A percentile compares a stretch with the other conserved stretches of the same genome.
These are phyloP conservation scores for Nannoperca obscura DNA, from an alignment of 2,797 vertebrate species.

Conservation along the genomic window DNA sequence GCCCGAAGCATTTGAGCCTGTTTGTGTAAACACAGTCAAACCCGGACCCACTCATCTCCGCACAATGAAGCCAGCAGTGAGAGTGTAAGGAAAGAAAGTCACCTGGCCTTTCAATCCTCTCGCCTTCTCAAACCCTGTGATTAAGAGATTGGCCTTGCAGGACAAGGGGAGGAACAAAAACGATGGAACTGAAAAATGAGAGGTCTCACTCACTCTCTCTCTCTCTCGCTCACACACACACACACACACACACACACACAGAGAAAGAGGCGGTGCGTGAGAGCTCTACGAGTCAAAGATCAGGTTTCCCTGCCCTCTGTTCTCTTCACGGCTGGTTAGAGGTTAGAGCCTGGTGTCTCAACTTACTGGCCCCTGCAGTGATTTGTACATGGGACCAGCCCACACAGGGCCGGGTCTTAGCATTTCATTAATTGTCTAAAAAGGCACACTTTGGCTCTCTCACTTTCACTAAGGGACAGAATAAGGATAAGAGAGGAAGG, in stretches of 20 bases:
- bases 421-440: slow-evolving; percentile 62
- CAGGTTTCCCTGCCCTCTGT: slow-evolving; percentile 79
- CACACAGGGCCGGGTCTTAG: slow-evolving; percentile 51
- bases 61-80: slow-evolving; percentile 65
- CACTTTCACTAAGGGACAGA: neutral
- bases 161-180: slow-evolving; percentile 78
- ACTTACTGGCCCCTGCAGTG: slow-evolving; percentile 75
- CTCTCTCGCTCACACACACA: slow-evolving; percentile 1
- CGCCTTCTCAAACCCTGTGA: slow-evolving; percentile 73
- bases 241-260: neutral
- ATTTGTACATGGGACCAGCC: slow-evolving; percentile 67
- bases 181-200: slow-evolving; percentile 79
- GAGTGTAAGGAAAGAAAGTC: slow-evolving; percentile 79
- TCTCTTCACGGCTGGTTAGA: slow-evolving; percentile 80
- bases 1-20: slow-evolving; percentile 53
- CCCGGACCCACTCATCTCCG: slow-evolving; percentile 31
- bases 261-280: slow-evolving; percentile 71
- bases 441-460: slow-evolving; percentile 52
- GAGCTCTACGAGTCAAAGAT: slow-evolving; percentile 82
- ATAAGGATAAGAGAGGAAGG: slow-evolving; percentile 12
- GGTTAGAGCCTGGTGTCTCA: slow-evolving; percentile 73
- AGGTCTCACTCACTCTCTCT: slow-evolving; percentile 62
- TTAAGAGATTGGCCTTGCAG: slow-evolving; percentile 82
- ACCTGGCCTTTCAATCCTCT: slow-evolving; percentile 79
- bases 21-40: slow-evolving; percentile 56